Base-by-base conservation (phyloP, 2,888 invertebrate genomes). In the Dryobotodes eremita region DNA sequence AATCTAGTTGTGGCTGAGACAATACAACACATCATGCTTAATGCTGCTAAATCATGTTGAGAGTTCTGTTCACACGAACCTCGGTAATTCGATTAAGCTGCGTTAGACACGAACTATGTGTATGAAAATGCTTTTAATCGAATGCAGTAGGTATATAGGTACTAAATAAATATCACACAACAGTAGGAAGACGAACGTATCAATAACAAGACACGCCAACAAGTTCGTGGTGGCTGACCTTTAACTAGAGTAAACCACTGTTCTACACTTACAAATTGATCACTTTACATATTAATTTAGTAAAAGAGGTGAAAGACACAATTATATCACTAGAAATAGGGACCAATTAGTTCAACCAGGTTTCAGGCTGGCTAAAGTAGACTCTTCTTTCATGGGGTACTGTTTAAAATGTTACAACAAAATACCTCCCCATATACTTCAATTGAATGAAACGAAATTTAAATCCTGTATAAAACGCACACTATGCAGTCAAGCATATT, bases 181-280 rank as follows among this genome's bases (percentile, higher is more conserved):
- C 53, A 57, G 57, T 57, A 69, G 23, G 42, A 42, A 69, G 75
- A 69, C 23, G 23, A 57, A 64, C 64, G 31, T 50, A 17, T 69
- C 50, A 31, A 69, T 64, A 64, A 75, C 64, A 61, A 57, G 62
- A n/a, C 62, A 20, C 50, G 20, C 31, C 65, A 48, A 73, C 65
- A 23, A 64, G 57, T 53, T 46, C 59, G 53, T 46, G 31, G 57
- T 20, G 55, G n/a, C 42, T 69, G 36, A 75, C 69, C 82, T 82
- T 82, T 75, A 70, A 57, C 62, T 57, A 64, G 59, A 80, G 55
- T 65, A 75, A 69, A 53, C 46, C 69, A 75, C 57, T 65, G 53
- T 66, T 31, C 50, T 71, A n/a, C 50, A 79, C 4, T 57, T 31
- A 64, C 59, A 59, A 72, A 50, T 50, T 53, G 50, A 80, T 53